Conservation (phyloP, 1,140 invertebrate genomes). For the Ostrea edulis region DNA sequence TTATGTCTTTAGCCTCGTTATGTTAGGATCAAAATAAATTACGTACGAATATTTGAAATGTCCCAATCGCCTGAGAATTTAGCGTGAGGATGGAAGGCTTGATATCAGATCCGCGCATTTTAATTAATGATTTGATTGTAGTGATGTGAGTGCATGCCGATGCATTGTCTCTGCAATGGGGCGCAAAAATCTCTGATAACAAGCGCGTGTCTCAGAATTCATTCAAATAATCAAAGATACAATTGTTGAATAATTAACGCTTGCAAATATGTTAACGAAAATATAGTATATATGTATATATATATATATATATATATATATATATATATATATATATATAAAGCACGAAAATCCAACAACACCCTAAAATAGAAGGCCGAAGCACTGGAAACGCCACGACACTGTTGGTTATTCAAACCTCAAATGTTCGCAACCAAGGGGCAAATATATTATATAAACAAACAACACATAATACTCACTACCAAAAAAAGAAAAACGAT, state of each 20-base stretch:
- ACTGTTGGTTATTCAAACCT: too few species aligned
- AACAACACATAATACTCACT: too few species aligned
- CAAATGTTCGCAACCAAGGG: too few species aligned
- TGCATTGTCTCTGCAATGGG: neutral
- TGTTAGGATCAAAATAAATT: neutral
- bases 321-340: too few species aligned
- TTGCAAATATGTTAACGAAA: neutral
- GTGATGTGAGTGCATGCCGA: slow-evolving; percentile 8
- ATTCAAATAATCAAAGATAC: neutral
- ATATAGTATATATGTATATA: too few species aligned
- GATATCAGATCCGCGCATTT: neutral
- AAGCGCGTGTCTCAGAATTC: neutral
- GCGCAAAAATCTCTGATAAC: slow-evolving; percentile 28
- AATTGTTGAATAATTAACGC: neutral
- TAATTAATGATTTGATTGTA: neutral
- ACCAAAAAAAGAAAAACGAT: too few species aligned
- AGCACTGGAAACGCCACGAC: too few species aligned
- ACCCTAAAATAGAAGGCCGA: too few species aligned
- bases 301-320: too few species aligned
- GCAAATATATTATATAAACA: too few species aligned
- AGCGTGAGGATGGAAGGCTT: neutral
- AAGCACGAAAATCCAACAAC: too few species aligned
- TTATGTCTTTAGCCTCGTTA: neutral
- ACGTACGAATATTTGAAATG: neutral
- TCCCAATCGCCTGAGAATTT: neutral